Base-by-base conservation (phyloP, 64 coral and sea anemone genomes). In the Catalaphyllia jardinei region DNA sequence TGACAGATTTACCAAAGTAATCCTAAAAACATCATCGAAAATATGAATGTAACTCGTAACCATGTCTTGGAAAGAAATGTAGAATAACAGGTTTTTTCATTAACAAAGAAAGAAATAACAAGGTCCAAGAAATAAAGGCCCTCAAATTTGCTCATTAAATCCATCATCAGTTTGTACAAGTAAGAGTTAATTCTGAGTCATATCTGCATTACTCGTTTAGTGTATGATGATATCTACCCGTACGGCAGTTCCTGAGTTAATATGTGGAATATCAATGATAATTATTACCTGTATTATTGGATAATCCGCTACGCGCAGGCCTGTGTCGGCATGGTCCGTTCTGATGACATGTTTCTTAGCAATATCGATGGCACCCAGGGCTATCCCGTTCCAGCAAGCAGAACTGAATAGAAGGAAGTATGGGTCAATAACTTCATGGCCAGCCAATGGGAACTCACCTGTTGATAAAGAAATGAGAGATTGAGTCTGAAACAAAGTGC, bases 291-390 rank as follows among this genome's bases (percentile, higher is more conserved):
- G 91, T 29, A 93, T 88, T 4, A 93, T 88, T 12, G 91, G 91
- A 75, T 88, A 93, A 39, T 93, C 92, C 11, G 86, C 92, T 38
- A 93, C 71, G 18, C 92, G 86, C 78, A 93, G 10, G 18, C 92
- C 92, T 29, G 15, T 49, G 59, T 93, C 92, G 76, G 82, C 87
- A 76, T 93, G 92, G 8, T 88, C 86, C 28, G 87, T 93, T 87
- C 88, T 93, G 4, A 10, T 93, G 78, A 93, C 92, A 38, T 93
- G 92, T 25, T 89, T 93, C 28, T 42, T 89, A 33, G 92, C 69
- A 57, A 93, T 83, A 39, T 93, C 92, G 25, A 93, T 93, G 22
- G 86, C 73, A 18, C 92, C 92, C 92, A 93, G 24, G 10, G 92
- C 86, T 1, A 83, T 60, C 71, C 92, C 92, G 59, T 93, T 93